These are phyloP conservation scores for Acanthurus leucopareius DNA, from an alignment of 2,797 vertebrate genomes.

Conservation along the genomic window DNA sequence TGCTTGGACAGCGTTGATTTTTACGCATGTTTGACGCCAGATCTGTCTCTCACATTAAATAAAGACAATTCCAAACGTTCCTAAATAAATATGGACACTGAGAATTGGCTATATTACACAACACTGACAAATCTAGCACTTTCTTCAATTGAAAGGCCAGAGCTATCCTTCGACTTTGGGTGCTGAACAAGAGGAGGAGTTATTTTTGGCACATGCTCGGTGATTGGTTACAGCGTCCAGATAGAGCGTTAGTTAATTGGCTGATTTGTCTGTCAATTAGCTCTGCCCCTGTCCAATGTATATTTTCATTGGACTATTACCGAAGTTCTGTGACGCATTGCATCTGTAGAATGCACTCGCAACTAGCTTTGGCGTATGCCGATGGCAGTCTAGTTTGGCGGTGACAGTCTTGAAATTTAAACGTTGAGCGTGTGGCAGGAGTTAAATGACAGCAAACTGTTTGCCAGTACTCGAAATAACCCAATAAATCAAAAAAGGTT, in stretches of 20 bases:
- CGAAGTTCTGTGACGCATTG: constrained; percentile 37
- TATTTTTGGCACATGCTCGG: constrained; percentile 74
- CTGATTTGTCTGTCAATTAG: constrained; percentile 68
- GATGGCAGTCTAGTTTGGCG: constrained; percentile 12
- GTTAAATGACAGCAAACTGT: neutral
- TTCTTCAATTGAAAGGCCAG: constrained; percentile 87
- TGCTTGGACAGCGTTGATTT: constrained; percentile 86
- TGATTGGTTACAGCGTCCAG: constrained; percentile 75
- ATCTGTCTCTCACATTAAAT: constrained; percentile 73
- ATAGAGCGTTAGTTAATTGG: constrained; percentile 74
- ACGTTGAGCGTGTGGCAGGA: neutral
- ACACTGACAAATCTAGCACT: constrained; percentile 83
- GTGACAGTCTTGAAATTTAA: constrained; percentile 34
- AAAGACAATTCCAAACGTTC: constrained; percentile 72
- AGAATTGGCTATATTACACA: constrained; percentile 79
- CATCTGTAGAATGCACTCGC: constrained; percentile 26
- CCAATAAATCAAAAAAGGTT: neutral
- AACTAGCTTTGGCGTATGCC: constrained; percentile 27
- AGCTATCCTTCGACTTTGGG: constrained; percentile 88
- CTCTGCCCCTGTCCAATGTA: constrained; percentile 64
- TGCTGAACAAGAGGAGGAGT: constrained; percentile 87
- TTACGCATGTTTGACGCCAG: constrained; percentile 87
- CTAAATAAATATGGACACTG: constrained; percentile 74
- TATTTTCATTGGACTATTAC: constrained; percentile 75
- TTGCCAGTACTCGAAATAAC: neutral